These are phyloP conservation scores for Chaetura pelagica DNA, from an alignment of 2,113 vertebrate species.

Conservation along the genomic window DNA sequence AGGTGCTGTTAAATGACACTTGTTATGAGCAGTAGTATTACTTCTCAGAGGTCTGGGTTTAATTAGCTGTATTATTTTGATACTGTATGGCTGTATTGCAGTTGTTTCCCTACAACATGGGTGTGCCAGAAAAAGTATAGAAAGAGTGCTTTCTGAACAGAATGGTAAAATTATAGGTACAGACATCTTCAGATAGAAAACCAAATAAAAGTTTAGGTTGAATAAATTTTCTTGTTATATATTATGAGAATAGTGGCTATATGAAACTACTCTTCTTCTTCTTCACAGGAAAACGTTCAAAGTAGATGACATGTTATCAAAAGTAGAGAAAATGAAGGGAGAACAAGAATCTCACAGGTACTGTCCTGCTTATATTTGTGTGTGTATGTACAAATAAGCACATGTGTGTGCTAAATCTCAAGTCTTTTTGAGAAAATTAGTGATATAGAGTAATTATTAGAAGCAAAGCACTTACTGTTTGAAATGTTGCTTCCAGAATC, in stretches of 20 bases:
- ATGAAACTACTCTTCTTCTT: background rate
- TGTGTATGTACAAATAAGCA: background rate
- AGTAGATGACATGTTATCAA: constrained; percentile 95
- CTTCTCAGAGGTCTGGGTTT: background rate
- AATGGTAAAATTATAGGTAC: background rate
- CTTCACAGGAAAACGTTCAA: constrained; percentile 91
- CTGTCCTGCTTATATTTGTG: background rate
- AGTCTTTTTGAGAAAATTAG: background rate
- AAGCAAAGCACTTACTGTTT: background rate
- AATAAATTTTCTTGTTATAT: background rate
- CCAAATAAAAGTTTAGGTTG: background rate
- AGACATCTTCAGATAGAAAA: background rate
- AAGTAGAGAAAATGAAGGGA: constrained; percentile 95
- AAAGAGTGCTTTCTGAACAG: background rate
- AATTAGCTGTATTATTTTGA: background rate
- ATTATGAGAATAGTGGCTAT: background rate
- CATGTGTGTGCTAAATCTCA: background rate
- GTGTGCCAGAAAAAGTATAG: background rate
- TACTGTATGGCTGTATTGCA: background rate
- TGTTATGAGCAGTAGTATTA: background rate
- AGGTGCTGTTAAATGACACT: background rate
- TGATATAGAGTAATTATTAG: background rate
- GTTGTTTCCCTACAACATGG: background rate
- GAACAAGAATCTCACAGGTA: constrained; percentile 98
- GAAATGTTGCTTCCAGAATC: background rate